Evolutionary conservation across 2,888 invertebrate genomes (phyloP), one percentile per base, ranked within the genome.

Genomic region (Ophion ventricosus): DNA sequence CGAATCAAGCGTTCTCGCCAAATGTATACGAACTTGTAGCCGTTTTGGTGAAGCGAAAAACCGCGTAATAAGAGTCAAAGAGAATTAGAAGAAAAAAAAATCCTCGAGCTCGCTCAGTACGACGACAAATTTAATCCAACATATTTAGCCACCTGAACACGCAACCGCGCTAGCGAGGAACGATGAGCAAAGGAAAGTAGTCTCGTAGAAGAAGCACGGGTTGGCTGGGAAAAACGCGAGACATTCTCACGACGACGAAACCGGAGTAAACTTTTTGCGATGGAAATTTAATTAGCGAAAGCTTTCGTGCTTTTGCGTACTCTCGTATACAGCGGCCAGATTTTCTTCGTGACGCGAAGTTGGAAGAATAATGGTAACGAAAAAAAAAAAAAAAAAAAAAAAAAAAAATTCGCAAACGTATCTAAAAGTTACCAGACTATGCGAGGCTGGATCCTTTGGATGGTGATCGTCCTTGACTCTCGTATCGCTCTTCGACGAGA

Each of bases 231-330:
- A 59, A 59, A 63, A 63, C 63, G 23, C 20, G 82, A 49, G 67
- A 40, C 70, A 72, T 43, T 69, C 59, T 69, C 72, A 14, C 66
- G 14, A 35, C 72, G 54, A 56, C 66, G 59, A 73, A 84, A 79
- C 29, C 72, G 56, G 14, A 80, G 81, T 70, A 85, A 87, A 84
- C 84, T 83, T 87, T 87, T 84, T 82, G 77, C 86, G 83, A 85
- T 87, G 86, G 85, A 86, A 87, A 87, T 87, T 85, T 87, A 87
- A 87, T 87, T 86, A 87, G 83, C 80, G 69, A 61, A 10, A 11
- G 14, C 23, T 80, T 79, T 79, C 73, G 57, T 61, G 64, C 40
- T 54, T 72, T 72, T 64, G 57, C 2, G 14, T 43, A 5, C 83
- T 64, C 61, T 66, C 63, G 76, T 56, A 69, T 26, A 69, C 59